Percentiles rank a stretch among this genome's conserved stretches.
Conservation (phyloP, 2,888 invertebrate genomes). For the Chromoteleia sp. region DNA sequence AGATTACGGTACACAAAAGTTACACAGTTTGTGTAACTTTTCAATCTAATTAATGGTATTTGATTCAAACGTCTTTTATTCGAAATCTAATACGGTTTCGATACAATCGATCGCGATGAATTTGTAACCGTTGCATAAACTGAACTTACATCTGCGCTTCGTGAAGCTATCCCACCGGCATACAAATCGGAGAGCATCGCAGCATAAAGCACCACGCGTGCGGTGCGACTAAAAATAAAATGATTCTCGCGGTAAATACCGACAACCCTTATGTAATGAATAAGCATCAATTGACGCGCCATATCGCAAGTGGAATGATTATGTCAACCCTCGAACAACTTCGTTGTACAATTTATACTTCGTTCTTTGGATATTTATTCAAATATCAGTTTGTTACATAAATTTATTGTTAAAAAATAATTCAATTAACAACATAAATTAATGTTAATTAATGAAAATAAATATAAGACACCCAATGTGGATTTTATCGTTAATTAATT, state of each 20-base stretch:
- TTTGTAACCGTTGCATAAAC: slow-evolving; percentile 57
- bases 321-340: slow-evolving; percentile 48
- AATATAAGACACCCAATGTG: too few relatives aligned
- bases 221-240: slow-evolving; percentile 77
- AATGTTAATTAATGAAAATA: too few relatives aligned
- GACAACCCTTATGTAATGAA: slow-evolving; percentile 82
- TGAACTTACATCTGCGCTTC: slow-evolving; percentile 39
- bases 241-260: slow-evolving; percentile 77
- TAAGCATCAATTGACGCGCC: slow-evolving; percentile 76
- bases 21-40: too few relatives aligned
- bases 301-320: slow-evolving; percentile 57
- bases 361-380: too few relatives aligned
- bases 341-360: slow-evolving; percentile 37
- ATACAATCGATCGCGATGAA: slow-evolving; percentile 22
- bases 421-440: too few relatives aligned
- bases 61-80: background rate
- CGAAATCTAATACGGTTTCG: slow-evolving; percentile 1
- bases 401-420: too few relatives aligned
- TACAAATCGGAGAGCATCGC: slow-evolving; percentile 66
- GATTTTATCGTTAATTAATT: too few relatives aligned
- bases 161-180: slow-evolving; percentile 58
- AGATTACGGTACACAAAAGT: too few relatives aligned
- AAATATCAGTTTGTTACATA: too few relatives aligned
- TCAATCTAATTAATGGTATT: too few relatives aligned
- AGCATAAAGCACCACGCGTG: slow-evolving; percentile 64